phyloP scores from a whole-genome alignment of 1,140 invertebrate genomes.

The Drosophila melanica region DNA sequence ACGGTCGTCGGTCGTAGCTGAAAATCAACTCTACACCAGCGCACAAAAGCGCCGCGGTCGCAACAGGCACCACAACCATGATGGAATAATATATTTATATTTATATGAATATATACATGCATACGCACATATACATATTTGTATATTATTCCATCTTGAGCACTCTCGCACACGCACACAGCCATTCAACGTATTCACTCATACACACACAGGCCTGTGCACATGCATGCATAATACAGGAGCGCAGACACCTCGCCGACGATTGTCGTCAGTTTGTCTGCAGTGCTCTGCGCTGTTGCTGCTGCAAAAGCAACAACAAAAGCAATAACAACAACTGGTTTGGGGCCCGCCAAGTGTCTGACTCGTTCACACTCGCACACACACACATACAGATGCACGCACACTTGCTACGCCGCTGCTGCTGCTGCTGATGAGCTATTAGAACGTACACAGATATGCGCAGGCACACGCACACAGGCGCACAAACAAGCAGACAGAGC shows the following conservation, averaged over 20 bases:
- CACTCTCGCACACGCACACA: slow-evolving; percentile 12
- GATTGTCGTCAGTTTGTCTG: slow-evolving; percentile 80
- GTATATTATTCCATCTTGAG: slow-evolving; percentile 18
- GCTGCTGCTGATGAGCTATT: slow-evolving; percentile 47
- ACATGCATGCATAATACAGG: slow-evolving; percentile 36
- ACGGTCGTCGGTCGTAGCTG: slow-evolving; percentile 26
- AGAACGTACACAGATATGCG: slow-evolving; percentile 33
- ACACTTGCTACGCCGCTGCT: slow-evolving; percentile 42
- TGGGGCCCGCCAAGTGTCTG: slow-evolving; percentile 54
- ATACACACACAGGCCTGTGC: background rate
- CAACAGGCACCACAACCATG: slow-evolving; percentile 42
- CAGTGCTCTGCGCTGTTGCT: slow-evolving; percentile 67
- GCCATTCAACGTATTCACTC: slow-evolving; percentile 16
- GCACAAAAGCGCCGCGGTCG: slow-evolving; percentile 64
- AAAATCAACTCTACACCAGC: slow-evolving; percentile 52
- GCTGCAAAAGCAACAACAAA: slow-evolving; percentile 34
- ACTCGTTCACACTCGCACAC: slow-evolving; percentile 51
- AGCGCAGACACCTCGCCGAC: slow-evolving; percentile 75
- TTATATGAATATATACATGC: slow-evolving; percentile 26
- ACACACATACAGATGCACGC: slow-evolving; percentile 24
- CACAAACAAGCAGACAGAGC: slow-evolving; percentile 38
- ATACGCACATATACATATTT: slow-evolving; percentile 2
- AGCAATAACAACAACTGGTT: slow-evolving; percentile 33
- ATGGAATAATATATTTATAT: slow-evolving; percentile 30
- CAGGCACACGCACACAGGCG: slow-evolving; percentile 16